Evolutionary conservation across 2,888 invertebrate species (phyloP).

Genomic region (Abrostola triplasia): DNA sequence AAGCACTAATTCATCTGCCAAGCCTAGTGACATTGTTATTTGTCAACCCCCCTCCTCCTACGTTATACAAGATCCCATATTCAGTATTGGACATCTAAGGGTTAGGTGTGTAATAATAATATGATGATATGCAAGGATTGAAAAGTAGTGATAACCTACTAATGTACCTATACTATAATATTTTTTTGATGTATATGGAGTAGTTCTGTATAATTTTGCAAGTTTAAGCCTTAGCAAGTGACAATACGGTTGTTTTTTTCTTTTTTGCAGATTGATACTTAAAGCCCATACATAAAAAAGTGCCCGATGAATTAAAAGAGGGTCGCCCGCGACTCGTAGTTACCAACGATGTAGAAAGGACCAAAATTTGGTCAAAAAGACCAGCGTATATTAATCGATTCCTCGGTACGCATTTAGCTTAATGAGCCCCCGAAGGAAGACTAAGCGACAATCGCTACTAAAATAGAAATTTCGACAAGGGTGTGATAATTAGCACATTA

Average conservation of each 20-base stretch:
- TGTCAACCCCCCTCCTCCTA: conserved; percentile 1
- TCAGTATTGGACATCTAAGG: neutral
- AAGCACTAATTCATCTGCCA: conserved; percentile 6
- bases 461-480: conserved; percentile 3
- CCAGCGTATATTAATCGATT: neutral
- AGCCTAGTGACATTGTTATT: conserved; percentile 5
- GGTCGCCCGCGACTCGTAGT: neutral
- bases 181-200: no score
- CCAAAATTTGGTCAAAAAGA: neutral
- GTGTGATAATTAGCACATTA: conserved; percentile 11
- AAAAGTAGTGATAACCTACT: no score
- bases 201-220: no score
- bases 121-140: no score
- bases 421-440: neutral
- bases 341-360: neutral
- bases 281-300: no score
- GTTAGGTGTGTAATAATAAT: neutral
- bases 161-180: no score
- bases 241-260: no score
- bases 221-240: no score
- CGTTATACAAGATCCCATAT: neutral
- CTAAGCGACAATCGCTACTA: conserved; percentile 2
- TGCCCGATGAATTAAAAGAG: no score
- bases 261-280: no score
- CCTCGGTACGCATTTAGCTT: conserved; percentile 6